Evolutionary conservation across 2,797 vertebrate species (phyloP).

Genomic region (Silurus lanzhouensis): DNA sequence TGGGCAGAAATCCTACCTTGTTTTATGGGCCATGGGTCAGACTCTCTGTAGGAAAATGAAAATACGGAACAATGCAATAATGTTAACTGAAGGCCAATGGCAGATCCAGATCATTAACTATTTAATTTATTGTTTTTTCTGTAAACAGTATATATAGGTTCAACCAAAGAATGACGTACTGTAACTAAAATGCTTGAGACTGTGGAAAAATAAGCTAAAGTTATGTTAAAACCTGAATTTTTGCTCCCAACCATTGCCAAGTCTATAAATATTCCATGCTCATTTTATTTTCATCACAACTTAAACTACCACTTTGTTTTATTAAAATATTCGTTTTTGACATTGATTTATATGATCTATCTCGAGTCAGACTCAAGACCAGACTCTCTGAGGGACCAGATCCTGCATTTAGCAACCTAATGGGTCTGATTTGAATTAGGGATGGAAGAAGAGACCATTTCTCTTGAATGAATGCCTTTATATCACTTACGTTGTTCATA

Average conservation of each 20-base stretch:
- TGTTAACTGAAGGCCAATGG: not conserved
- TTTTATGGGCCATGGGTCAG: constrained; percentile 25
- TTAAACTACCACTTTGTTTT: not conserved
- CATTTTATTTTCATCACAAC: not conserved
- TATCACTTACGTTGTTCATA: not conserved
- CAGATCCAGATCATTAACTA: not conserved
- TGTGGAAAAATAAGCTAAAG: not conserved
- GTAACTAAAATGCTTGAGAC: not conserved
- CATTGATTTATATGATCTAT: not conserved
- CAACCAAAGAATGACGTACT: constrained; percentile 8
- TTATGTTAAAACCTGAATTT: constrained; percentile 12
- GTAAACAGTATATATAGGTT: not conserved
- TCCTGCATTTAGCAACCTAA: not conserved
- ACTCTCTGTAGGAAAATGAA: constrained; percentile 26
- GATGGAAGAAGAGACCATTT: not conserved
- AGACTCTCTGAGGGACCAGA: not conserved
- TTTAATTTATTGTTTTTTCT: not conserved
- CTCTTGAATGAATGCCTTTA: not conserved
- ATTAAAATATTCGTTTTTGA: not conserved
- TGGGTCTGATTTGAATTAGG: not conserved
- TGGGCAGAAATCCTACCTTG: constrained; percentile 36
- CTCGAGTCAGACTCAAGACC: not conserved
- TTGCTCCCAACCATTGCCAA: not conserved
- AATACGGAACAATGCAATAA: constrained; percentile 18
- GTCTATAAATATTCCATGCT: not conserved